Conservation (phyloP, 2,113 vertebrate species). For the Agapornis roseicollis region DNA sequence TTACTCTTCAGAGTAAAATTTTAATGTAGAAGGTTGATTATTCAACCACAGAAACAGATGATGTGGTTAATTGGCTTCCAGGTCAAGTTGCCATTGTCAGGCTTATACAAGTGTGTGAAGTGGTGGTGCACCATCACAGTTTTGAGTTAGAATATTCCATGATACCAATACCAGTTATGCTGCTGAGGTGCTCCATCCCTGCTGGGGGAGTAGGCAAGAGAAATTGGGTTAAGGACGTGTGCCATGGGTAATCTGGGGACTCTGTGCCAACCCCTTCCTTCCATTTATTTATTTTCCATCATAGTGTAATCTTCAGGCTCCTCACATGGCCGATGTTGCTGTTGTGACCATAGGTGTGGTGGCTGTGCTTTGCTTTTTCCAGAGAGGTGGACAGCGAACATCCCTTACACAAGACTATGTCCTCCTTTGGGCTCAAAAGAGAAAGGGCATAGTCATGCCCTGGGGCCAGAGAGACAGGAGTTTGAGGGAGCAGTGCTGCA, state of each 20-base stretch:
- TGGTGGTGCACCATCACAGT: not conserved
- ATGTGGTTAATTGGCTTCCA: not conserved
- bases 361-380: not conserved
- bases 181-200: not conserved
- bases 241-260: not conserved
- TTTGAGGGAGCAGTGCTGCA: not conserved
- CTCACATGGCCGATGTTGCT: not conserved
- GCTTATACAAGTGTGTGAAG: rapidly evolving
- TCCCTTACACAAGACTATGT: not conserved
- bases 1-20: not conserved
- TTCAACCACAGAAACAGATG: not conserved
- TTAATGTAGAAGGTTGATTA: not conserved
- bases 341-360: not conserved
- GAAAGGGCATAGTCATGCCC: not conserved
- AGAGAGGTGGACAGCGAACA: too few relatives aligned
- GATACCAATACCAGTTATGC: rapidly evolving
- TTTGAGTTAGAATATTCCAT: not conserved
- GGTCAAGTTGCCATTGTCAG: not conserved
- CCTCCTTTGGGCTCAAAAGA: not conserved
- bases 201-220: not conserved
- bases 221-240: rapidly evolving
- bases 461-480: rapidly evolving
- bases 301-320: not conserved
- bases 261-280: not conserved
- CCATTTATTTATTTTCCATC: not conserved